These are phyloP conservation scores for Drosophila meridionalis DNA, from an alignment of 2,888 invertebrate species.

Conservation along the genomic window DNA sequence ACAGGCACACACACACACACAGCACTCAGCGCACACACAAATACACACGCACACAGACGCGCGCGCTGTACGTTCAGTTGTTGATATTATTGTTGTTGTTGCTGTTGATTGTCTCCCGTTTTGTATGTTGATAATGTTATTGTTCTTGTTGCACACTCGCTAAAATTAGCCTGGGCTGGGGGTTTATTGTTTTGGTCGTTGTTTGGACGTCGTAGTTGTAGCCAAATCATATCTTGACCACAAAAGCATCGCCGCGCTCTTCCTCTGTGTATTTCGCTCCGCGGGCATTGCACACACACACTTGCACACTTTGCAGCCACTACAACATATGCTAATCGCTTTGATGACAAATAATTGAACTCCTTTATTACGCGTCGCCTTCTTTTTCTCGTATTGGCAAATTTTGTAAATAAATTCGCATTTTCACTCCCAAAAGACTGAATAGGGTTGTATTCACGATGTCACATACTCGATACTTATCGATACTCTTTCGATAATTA, in stretches of 20 bases:
- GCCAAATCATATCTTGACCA: conserved; percentile 71
- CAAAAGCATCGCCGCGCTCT: conserved; percentile 58
- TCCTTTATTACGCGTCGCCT: conserved; percentile 45
- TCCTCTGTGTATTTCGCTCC: conserved; percentile 37
- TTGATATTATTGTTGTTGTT: conserved; percentile 43
- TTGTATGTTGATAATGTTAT: conserved; percentile 30
- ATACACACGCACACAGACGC: conserved; percentile 49
- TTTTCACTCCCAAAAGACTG: conserved; percentile 59
- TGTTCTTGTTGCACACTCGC: conserved; percentile 46
- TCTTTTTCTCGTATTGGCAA: conserved; percentile 53
- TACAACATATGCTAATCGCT: conserved; percentile 25
- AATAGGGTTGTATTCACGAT: conserved; percentile 47
- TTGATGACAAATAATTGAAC: conserved; percentile 34
- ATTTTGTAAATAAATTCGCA: conserved; percentile 68
- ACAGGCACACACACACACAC: conserved; percentile 43
- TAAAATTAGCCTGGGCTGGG: conserved; percentile 58
- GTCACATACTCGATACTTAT: conserved; percentile 12
- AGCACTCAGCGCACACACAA: conserved; percentile 17
- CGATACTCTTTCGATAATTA: neutral
- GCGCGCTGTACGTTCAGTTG: conserved; percentile 49
- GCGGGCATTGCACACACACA: conserved; percentile 54
- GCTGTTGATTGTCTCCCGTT: conserved; percentile 36
- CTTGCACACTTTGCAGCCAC: conserved; percentile 7
- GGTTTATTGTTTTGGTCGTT: conserved; percentile 65
- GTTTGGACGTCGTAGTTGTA: conserved; percentile 41